Evolutionary conservation across 1,140 invertebrate species (phyloP).

Genomic region (Aphelenchoides fujianensis): DNA sequence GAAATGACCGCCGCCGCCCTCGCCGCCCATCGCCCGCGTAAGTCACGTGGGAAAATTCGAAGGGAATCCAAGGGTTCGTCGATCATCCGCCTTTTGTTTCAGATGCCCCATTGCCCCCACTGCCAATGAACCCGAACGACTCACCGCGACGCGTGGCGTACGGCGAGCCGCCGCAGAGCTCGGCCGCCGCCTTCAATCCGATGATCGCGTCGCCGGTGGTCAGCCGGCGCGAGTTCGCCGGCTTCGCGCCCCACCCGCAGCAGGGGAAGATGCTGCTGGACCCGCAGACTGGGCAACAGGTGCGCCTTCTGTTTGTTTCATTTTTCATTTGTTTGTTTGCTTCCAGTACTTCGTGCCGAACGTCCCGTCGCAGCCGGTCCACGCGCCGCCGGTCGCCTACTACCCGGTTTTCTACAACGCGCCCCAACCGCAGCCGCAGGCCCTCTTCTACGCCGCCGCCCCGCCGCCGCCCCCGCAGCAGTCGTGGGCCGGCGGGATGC

Average conservation of each 20-base stretch:
- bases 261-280: conserved; percentile 37
- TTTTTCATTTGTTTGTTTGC: background rate
- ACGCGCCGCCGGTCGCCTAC: conserved; percentile 29
- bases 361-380: background rate
- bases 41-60: no score
- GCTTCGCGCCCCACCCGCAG: conserved; percentile 12
- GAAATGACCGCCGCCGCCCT: background rate
- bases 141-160: background rate
- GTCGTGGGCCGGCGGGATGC: conserved; percentile 16
- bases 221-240: conserved; percentile 20
- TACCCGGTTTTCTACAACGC: conserved; percentile 42
- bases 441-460: conserved; percentile 22
- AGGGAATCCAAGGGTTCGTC: no score
- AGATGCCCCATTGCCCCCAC: conserved; percentile 1
- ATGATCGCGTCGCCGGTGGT: conserved; percentile 22
- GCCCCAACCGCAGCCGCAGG: conserved; percentile 16
- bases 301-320: conserved; percentile 24
- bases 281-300: conserved; percentile 45
- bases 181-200: background rate
- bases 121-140: conserved; percentile 5
- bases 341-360: conserved; percentile 13
- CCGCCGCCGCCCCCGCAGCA: conserved; percentile 24
- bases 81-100: background rate
- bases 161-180: background rate
- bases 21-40: background rate